These are phyloP conservation scores for Corydoras maculifer DNA, from an alignment of 2,113 vertebrate genomes.

Conservation along the genomic window DNA sequence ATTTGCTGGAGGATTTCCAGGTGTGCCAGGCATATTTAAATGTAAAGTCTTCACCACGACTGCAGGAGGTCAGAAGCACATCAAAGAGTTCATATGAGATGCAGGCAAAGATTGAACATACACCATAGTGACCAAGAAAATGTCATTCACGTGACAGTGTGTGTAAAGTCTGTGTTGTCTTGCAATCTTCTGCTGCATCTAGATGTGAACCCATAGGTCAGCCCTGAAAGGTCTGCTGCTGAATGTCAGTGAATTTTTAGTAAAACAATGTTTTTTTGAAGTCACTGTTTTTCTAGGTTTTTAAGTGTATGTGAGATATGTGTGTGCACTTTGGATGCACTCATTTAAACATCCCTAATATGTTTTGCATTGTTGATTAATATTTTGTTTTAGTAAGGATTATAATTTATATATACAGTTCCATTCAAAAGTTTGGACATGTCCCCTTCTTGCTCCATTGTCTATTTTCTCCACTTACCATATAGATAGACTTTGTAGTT, in stretches of 20 bases:
- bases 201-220: slow-evolving; percentile 16
- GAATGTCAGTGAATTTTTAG: slow-evolving; percentile 37
- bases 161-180: slow-evolving; percentile 20
- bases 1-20: slow-evolving; percentile 45
- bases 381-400: too few relatives aligned
- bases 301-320: too few relatives aligned
- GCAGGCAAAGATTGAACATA: slow-evolving; percentile 34
- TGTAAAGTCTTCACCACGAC: slow-evolving; percentile 39
- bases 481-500: too few relatives aligned
- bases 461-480: too few relatives aligned
- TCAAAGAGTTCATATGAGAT: slow-evolving; percentile 33
- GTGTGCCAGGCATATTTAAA: slow-evolving; percentile 41
- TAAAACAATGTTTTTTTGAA: not conserved
- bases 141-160: slow-evolving; percentile 38
- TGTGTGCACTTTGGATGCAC: too few relatives aligned
- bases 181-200: slow-evolving; percentile 21
- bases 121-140: slow-evolving; percentile 36
- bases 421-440: too few relatives aligned
- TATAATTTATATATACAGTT: too few relatives aligned
- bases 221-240: slow-evolving; percentile 24
- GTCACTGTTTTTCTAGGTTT: too few relatives aligned
- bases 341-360: too few relatives aligned
- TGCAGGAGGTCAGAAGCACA: slow-evolving; percentile 25
- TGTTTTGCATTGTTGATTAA: too few relatives aligned
- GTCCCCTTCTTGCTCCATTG: too few relatives aligned